A percentile compares a stretch with the other conserved stretches of the same genome.
These are phyloP conservation scores for Rousettus leschenaultii DNA, from an alignment of 2,113 vertebrate species.

Conservation along the genomic window DNA sequence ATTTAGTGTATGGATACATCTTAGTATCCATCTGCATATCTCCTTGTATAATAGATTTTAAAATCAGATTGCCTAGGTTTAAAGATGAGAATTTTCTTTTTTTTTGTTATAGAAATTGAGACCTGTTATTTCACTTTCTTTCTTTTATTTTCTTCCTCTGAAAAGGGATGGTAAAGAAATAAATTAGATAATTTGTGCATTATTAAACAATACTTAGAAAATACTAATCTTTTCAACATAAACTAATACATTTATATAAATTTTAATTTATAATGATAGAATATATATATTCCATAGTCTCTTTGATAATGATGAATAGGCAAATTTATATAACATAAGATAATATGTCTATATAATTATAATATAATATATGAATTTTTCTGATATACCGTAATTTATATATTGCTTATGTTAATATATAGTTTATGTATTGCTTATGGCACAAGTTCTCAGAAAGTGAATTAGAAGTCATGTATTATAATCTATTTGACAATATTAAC, in stretches of 20 bases:
- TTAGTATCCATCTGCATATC: not conserved
- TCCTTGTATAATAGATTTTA: not conserved
- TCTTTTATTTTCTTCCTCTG: not conserved
- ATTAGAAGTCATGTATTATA: not conserved
- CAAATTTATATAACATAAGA: not conserved
- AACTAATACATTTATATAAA: not conserved
- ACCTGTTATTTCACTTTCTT: not conserved
- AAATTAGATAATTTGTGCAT: not conserved
- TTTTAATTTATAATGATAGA: not conserved
- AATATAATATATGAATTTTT: not conserved
- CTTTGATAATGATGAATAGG: not conserved
- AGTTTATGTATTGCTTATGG: not conserved
- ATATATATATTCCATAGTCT: not conserved
- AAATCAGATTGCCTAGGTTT: not conserved
- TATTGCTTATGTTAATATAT: not conserved
- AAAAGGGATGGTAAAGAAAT: not conserved
- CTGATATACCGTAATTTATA: not conserved
- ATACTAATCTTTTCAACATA: not conserved
- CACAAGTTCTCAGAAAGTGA: not conserved
- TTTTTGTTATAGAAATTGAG: not conserved
- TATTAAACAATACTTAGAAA: not conserved
- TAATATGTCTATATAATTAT: not conserved
- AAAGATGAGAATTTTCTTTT: not conserved
- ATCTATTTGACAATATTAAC: not conserved
- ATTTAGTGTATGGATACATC: not conserved